Evolutionary conservation across 2,113 vertebrate species (phyloP).

Genomic region (Charina bottae): DNA sequence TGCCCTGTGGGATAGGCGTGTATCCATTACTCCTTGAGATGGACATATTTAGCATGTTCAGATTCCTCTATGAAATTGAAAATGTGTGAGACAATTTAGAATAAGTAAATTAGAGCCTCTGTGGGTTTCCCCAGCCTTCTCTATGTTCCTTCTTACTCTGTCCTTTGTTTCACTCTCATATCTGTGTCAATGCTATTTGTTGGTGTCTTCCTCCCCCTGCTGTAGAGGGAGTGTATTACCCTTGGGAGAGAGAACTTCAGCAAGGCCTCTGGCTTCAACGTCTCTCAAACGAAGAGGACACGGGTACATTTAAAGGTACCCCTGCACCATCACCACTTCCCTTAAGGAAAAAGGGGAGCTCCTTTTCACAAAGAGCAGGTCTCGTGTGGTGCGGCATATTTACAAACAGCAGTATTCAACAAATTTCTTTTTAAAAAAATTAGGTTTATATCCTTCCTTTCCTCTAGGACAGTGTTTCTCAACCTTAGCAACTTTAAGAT

Average conservation of each 20-base stretch:
- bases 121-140: constrained; percentile 33
- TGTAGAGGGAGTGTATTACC: constrained; percentile 94
- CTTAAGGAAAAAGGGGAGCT: background rate
- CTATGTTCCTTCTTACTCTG: constrained; percentile 61
- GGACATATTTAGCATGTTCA: background rate
- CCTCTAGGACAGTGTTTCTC: background rate
- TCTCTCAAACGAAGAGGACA: constrained; percentile 88
- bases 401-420: background rate
- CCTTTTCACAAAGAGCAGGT: constrained; percentile 68
- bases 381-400: constrained; percentile 52
- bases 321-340: constrained; percentile 37
- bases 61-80: constrained; percentile 19
- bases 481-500: background rate
- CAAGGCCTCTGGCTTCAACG: constrained; percentile 88
- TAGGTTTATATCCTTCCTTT: background rate
- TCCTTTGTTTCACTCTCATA: constrained; percentile 43
- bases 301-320: constrained; percentile 91
- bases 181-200: constrained; percentile 63
- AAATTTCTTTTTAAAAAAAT: background rate
- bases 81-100: background rate
- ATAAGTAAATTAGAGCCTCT: fast-evolving
- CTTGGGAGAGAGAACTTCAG: constrained; percentile 90
- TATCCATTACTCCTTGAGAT: background rate
- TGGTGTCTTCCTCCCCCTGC: constrained; percentile 83
- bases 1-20: background rate